Evolutionary conservation across 2,888 invertebrate species (phyloP).

Genomic region (Zhuqinia jingwanae): DNA sequence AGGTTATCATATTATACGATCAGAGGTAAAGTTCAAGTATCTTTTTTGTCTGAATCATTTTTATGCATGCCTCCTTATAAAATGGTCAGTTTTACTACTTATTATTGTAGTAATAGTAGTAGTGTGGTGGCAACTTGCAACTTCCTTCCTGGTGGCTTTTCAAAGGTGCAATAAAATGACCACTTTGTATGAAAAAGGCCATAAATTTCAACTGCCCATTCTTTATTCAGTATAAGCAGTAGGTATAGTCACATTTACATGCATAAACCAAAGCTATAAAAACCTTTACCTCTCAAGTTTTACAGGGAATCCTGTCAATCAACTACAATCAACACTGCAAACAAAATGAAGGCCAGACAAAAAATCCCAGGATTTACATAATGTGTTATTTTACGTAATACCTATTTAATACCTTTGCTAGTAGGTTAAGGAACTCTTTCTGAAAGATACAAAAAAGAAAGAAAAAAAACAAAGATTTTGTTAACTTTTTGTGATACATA

Average conservation of each 20-base stretch:
- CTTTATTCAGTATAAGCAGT: background rate
- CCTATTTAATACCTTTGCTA: background rate
- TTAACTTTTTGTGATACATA: background rate
- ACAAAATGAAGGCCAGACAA: constrained; percentile 21
- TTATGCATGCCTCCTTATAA: too few relatives aligned
- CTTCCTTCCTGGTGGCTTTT: too few relatives aligned
- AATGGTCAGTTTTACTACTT: too few relatives aligned
- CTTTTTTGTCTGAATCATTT: too few relatives aligned
- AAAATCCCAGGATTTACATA: background rate
- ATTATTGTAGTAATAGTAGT: too few relatives aligned
- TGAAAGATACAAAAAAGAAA: background rate
- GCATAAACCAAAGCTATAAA: background rate
- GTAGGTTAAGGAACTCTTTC: constrained; percentile 21
- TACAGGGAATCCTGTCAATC: constrained; percentile 11
- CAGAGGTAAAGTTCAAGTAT: too few relatives aligned
- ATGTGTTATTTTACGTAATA: background rate
- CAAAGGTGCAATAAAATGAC: constrained; percentile 65
- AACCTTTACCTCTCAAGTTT: constrained; percentile 3
- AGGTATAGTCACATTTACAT: background rate
- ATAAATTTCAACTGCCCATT: constrained; percentile 50
- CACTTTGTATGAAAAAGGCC: constrained; percentile 28
- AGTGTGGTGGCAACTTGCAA: too few relatives aligned
- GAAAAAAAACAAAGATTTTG: too few relatives aligned
- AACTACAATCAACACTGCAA: constrained; percentile 23
- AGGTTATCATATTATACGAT: too few relatives aligned